phyloP scores from a whole-genome alignment of 1,140 invertebrate genomes.

The Fopius arisanus region DNA sequence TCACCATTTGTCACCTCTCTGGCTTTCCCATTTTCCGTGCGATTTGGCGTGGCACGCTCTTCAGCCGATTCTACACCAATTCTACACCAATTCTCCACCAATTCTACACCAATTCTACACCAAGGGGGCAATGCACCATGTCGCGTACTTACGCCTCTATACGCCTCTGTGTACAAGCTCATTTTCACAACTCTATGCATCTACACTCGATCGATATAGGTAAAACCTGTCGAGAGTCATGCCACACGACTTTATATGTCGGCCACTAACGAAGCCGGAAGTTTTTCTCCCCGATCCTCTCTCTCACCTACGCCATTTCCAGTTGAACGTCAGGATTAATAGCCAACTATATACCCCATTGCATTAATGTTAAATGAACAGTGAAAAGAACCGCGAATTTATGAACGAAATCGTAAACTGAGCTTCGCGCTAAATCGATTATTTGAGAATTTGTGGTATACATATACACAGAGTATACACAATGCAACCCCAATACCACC shows the following conservation, averaged over 20 bases:
- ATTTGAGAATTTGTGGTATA: neutral
- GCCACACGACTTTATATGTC: neutral
- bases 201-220: neutral
- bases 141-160: neutral
- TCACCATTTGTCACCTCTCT: slow-evolving; percentile 60
- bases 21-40: slow-evolving; percentile 64
- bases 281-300: neutral
- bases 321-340: neutral
- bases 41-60: slow-evolving; percentile 50
- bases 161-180: neutral
- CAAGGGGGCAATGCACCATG: no score
- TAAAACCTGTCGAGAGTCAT: slow-evolving; percentile 11
- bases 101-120: no score
- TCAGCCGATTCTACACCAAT: neutral
- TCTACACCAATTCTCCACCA: no score
- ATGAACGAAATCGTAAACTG: neutral
- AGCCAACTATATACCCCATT: neutral
- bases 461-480: neutral
- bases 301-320: neutral
- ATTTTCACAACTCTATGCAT: neutral
- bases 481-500: neutral
- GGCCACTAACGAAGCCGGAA: slow-evolving; percentile 30
- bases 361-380: neutral
- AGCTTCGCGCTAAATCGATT: neutral
- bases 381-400: neutral